These are phyloP conservation scores for Pomatorhinus ruficollis DNA, from an alignment of 2,113 vertebrate species.

Conservation along the genomic window DNA sequence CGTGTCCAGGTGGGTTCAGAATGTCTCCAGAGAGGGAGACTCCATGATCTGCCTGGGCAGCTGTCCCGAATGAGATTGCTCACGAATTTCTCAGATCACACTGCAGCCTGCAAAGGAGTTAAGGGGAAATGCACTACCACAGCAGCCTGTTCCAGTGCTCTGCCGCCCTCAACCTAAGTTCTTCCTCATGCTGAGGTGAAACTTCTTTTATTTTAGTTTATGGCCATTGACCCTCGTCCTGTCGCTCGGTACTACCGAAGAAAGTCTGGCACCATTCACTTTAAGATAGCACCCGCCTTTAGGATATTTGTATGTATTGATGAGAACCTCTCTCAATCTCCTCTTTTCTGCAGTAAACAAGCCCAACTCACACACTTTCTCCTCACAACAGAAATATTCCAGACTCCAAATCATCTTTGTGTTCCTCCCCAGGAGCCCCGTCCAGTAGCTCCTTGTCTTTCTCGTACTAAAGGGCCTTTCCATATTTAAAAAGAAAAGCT, in stretches of 20 bases:
- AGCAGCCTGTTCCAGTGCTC: background rate
- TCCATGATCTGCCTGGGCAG: background rate
- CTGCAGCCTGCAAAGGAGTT: background rate
- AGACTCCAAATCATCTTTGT: fast-evolving
- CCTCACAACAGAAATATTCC: background rate
- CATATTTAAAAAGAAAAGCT: no score
- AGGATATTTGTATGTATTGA: fast-evolving
- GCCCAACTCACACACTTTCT: background rate
- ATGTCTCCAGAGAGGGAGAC: background rate
- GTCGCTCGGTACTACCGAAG: background rate
- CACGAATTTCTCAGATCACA: background rate
- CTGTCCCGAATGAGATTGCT: background rate
- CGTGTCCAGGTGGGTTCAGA: background rate
- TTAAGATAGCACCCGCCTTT: fast-evolving
- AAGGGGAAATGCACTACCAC: background rate
- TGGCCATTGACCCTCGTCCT: background rate
- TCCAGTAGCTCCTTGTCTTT: background rate
- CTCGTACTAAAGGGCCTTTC: fast-evolving
- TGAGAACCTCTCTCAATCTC: background rate
- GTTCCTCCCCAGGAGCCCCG: background rate
- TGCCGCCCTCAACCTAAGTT: background rate
- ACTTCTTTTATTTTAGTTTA: background rate
- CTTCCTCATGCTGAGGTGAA: background rate
- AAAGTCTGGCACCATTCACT: background rate
- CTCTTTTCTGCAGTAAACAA: background rate